Conservation (phyloP, 2,113 vertebrate species). For the Chionodraco myersi region DNA sequence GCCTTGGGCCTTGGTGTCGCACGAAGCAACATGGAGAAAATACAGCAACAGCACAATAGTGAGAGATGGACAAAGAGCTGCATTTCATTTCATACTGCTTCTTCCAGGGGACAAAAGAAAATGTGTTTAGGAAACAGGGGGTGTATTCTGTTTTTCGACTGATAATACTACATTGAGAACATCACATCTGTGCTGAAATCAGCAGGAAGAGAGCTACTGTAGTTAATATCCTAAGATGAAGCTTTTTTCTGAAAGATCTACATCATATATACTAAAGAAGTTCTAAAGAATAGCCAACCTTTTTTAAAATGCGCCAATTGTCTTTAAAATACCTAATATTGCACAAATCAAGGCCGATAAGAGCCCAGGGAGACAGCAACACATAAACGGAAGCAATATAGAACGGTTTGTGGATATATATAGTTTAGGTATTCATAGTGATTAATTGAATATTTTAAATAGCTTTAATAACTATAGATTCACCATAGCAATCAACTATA, state of each 20-base stretch:
- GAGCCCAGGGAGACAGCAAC: neutral
- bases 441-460: constrained; percentile 51
- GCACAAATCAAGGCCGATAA: neutral
- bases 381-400: neutral
- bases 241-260: constrained; percentile 25
- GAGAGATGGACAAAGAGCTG: constrained; percentile 23
- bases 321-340: constrained; percentile 15
- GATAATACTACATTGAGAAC: no score
- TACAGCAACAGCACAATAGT: constrained; percentile 22
- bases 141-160: no score
- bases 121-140: no score
- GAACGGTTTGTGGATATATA: neutral
- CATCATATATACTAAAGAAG: neutral
- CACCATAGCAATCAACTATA: constrained; percentile 52
- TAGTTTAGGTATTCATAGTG: neutral
- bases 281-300: neutral
- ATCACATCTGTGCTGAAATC: no score
- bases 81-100: constrained; percentile 15
- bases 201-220: no score
- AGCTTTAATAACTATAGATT: constrained; percentile 37
- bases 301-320: neutral
- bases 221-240: no score
- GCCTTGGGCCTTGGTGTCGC: constrained; percentile 46
- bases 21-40: constrained; percentile 46
- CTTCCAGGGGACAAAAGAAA: neutral